A percentile compares a stretch with the other conserved stretches of the same genome.
Evolutionary conservation across 2,888 invertebrate genomes (phyloP).

Genomic region (Andrena bicolor): DNA sequence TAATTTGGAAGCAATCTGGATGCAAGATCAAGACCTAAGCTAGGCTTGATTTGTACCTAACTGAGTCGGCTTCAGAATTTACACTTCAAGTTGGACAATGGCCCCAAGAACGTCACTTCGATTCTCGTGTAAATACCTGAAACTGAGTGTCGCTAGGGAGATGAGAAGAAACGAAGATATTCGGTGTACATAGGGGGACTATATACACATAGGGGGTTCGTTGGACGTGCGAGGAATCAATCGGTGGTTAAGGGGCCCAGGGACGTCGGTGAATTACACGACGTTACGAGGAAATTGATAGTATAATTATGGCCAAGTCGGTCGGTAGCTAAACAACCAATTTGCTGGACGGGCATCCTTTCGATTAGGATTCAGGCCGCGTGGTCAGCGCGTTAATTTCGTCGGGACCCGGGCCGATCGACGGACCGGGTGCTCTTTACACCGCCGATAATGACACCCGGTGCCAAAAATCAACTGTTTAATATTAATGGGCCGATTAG

Average conservation of each 20-base stretch:
- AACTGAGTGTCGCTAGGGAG: neutral
- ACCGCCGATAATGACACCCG: slow-evolving; percentile 77
- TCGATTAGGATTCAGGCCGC: slow-evolving; percentile 75
- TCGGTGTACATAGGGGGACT: neutral
- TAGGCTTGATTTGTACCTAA: too few species aligned
- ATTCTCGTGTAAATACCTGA: too few species aligned
- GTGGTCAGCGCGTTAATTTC: slow-evolving; percentile 73
- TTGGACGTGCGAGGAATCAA: slow-evolving; percentile 18
- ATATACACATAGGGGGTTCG: neutral
- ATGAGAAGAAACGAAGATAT: neutral
- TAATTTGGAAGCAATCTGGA: too few species aligned
- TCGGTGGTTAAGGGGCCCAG: neutral
- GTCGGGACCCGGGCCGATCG: slow-evolving; percentile 47
- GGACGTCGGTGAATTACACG: slow-evolving; percentile 67
- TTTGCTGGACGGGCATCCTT: slow-evolving; percentile 59
- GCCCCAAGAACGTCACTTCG: too few species aligned
- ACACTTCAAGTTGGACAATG: too few species aligned
- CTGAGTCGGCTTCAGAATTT: too few species aligned
- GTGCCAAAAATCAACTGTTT: slow-evolving; percentile 77
- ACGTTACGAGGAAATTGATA: slow-evolving; percentile 73
- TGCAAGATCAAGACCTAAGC: too few species aligned
- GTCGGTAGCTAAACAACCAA: slow-evolving; percentile 72
- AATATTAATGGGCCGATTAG: slow-evolving; percentile 81
- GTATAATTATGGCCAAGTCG: slow-evolving; percentile 66
- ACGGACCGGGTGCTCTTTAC: slow-evolving; percentile 61